Percentiles rank a stretch among this genome's conserved stretches.
These are phyloP conservation scores for Meloidogyne hapla DNA, from an alignment of 1,140 invertebrate genomes.

Conservation along the genomic window DNA sequence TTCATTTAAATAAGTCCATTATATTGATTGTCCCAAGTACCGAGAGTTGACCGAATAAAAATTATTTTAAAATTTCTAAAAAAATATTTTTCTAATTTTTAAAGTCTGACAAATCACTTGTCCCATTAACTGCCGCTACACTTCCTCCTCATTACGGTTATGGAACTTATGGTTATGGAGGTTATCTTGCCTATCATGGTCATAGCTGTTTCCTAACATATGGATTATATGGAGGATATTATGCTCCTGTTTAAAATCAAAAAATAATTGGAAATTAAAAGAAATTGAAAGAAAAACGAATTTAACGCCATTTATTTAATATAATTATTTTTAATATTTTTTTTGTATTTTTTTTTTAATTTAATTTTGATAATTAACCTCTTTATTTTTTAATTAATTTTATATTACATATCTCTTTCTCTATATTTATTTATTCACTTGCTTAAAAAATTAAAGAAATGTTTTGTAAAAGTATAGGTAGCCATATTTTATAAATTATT, in stretches of 20 bases:
- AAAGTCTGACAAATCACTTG: conserved; percentile 42
- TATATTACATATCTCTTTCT: neutral
- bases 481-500: too few relatives aligned
- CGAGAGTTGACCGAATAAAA: too few relatives aligned
- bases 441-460: neutral
- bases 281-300: neutral
- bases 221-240: conserved; percentile 29
- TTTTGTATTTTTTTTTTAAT: too few relatives aligned
- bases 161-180: conserved; percentile 35
- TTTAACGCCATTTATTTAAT: neutral
- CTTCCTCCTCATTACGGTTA: conserved; percentile 24
- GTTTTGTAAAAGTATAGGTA: neutral
- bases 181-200: conserved; percentile 41
- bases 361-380: neutral
- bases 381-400: neutral
- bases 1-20: too few relatives aligned
- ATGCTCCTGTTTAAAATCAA: conserved; percentile 19
- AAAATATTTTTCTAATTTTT: neutral
- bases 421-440: neutral
- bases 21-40: neutral
- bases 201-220: conserved; percentile 18
- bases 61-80: neutral
- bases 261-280: neutral
- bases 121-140: conserved; percentile 23
- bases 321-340: too few relatives aligned